A percentile compares a stretch with the other conserved stretches of the same genome.
Conservation (phyloP, 2,888 invertebrate species). For the Allophyes oxyacanthae region DNA sequence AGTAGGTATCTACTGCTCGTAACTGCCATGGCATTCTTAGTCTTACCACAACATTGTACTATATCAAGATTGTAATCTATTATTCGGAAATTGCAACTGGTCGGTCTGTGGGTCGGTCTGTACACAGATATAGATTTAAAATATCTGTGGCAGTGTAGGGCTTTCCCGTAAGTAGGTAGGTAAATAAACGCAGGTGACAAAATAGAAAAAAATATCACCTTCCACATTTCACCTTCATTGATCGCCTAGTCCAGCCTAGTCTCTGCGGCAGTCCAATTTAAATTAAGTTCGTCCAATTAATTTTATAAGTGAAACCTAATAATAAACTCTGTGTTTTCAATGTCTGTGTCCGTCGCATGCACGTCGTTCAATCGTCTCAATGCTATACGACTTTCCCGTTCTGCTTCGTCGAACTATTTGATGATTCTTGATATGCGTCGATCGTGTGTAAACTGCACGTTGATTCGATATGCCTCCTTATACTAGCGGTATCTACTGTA, state of each 20-base stretch:
- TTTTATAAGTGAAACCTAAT: constrained; percentile 14
- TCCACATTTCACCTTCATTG: constrained; percentile 5
- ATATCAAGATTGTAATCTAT: no score
- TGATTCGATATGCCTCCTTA: constrained; percentile 28
- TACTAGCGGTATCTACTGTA: constrained; percentile 20
- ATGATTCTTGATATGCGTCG: constrained; percentile 63
- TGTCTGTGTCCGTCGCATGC: constrained; percentile 44
- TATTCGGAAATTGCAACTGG: no score
- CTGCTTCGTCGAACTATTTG: constrained; percentile 68
- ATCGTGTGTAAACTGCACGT: constrained; percentile 34
- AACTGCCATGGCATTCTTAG: no score
- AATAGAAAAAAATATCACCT: no score
- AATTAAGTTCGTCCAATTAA: constrained; percentile 5
- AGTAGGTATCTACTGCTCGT: no score
- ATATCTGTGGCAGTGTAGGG: no score
- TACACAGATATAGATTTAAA: no score
- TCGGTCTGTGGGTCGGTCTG: no score
- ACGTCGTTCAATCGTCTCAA: constrained; percentile 54
- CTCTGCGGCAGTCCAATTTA: background rate
- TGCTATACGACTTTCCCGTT: constrained; percentile 80
- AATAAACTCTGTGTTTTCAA: constrained; percentile 16
- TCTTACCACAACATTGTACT: no score
- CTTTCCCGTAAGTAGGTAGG: no score
- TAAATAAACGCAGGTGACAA: no score
- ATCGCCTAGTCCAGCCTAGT: background rate